Percentiles rank a stretch among this genome's conserved stretches.
Evolutionary conservation across 35 echinoderm and acorn worm species (phyloP).

Genomic region (Ophioderma brevispina): DNA sequence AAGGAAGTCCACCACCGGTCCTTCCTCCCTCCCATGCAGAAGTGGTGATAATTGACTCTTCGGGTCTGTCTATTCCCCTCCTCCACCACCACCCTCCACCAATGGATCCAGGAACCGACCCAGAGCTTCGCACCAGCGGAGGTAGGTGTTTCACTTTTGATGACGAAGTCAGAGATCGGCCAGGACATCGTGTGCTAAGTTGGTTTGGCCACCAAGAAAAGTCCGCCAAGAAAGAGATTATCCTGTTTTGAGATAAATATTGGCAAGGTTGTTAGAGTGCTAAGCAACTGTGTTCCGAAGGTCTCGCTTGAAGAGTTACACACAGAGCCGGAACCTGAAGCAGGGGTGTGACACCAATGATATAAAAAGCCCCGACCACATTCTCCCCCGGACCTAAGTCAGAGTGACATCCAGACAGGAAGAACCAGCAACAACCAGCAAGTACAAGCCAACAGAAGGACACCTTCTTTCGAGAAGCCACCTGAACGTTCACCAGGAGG

Average conservation of each 20-base stretch:
- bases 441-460: slow-evolving; percentile 2
- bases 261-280: neutral
- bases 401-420: neutral
- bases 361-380: neutral
- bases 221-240: neutral
- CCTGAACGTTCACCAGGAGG: neutral
- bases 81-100: neutral
- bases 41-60: neutral
- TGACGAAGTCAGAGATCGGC: neutral
- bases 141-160: neutral
- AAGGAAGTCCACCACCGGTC: too few species aligned
- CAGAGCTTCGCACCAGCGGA: neutral
- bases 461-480: neutral
- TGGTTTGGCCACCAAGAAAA: slow-evolving; percentile 58
- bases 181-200: slow-evolving; percentile 35
- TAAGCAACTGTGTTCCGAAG: neutral
- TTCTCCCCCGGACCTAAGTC: neutral
- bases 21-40: neutral
- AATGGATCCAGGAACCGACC: neutral
- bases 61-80: too few species aligned
- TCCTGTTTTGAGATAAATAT: neutral
- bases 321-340: neutral
- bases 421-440: neutral
- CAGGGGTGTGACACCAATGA: neutral
- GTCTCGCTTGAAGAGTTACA: neutral